Evolutionary conservation across 2,797 vertebrate species (phyloP).

Genomic region (Macrochelys suwanniensis): DNA sequence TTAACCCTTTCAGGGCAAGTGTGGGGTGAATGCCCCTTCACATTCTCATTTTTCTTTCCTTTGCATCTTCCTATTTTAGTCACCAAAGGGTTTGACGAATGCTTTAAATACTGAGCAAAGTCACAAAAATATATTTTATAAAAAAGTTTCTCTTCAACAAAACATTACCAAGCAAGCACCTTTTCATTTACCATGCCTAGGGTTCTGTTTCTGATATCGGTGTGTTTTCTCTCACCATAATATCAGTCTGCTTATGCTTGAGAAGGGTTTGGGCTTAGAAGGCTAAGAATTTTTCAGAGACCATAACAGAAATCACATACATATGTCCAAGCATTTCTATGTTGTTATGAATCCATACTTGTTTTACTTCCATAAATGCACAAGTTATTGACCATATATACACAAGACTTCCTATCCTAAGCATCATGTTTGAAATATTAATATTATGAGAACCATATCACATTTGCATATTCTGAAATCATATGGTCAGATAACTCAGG

Average conservation of each 20-base stretch:
- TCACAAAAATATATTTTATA: constrained; percentile 42
- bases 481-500: background rate
- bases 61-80: constrained; percentile 51
- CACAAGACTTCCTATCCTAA: background rate
- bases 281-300: background rate
- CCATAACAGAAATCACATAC: background rate
- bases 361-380: background rate
- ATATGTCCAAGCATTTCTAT: background rate
- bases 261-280: background rate
- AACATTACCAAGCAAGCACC: constrained; percentile 44
- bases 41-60: constrained; percentile 26
- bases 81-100: constrained; percentile 12
- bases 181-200: background rate
- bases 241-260: background rate
- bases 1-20: background rate
- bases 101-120: constrained; percentile 52
- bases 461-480: fast-evolving
- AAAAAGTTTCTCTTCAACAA: constrained; percentile 43
- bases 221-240: constrained; percentile 18
- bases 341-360: background rate
- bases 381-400: background rate
- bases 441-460: background rate
- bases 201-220: background rate
- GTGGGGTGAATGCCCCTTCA: background rate
- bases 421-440: background rate